Evolutionary conservation across 2,113 vertebrate species (phyloP).

Genomic region (Cariama cristata): DNA sequence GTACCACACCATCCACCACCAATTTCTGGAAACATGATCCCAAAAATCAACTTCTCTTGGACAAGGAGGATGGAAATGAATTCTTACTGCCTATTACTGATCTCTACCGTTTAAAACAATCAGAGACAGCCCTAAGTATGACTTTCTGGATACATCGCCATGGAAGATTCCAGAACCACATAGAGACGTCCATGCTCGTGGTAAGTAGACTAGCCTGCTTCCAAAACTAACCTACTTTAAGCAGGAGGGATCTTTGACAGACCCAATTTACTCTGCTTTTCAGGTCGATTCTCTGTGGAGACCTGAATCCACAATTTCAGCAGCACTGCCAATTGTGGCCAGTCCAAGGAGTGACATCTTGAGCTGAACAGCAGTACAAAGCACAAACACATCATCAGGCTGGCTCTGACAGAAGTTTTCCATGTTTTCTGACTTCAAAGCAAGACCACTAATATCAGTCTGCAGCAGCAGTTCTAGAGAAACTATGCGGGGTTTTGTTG

Average conservation of each 20-base stretch:
- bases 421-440: conserved; percentile 55
- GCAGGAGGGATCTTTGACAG: background rate
- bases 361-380: background rate
- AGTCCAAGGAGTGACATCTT: background rate
- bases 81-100: background rate
- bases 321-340: background rate
- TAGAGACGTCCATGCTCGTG: background rate
- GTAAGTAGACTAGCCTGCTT: background rate
- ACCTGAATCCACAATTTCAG: background rate
- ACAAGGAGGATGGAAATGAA: background rate
- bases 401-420: conserved; percentile 50
- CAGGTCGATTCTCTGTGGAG: background rate
- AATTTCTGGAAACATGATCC: background rate
- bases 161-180: background rate
- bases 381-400: background rate
- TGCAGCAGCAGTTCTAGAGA: background rate
- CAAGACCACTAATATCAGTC: conserved; percentile 54
- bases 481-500: background rate
- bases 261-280: background rate
- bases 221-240: background rate
- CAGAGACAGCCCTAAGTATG: background rate
- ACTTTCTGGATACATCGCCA: background rate
- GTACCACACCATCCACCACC: background rate
- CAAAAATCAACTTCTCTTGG: background rate
- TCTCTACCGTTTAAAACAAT: background rate